Conservation (phyloP, 2,888 invertebrate species). For the Nephrocerus scutellatus region DNA sequence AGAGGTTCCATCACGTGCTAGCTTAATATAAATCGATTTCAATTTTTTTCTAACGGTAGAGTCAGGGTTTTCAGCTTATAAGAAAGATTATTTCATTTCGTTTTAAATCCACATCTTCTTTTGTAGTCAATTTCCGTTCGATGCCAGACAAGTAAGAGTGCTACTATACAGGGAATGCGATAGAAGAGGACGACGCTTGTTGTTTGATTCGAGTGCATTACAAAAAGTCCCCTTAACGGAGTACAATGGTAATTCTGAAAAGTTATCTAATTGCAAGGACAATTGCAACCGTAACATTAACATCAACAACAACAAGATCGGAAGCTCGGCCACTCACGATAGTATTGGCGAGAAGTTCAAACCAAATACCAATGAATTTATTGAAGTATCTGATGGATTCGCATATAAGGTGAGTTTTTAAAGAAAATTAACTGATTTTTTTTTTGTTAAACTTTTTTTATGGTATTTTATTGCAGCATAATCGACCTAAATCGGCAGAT, state of each 20-base stretch:
- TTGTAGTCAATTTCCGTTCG: constrained; percentile 54
- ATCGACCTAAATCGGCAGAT: constrained; percentile 58
- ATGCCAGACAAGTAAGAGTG: constrained; percentile 66
- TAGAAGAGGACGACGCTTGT: constrained; percentile 67
- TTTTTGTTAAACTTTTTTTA: not conserved
- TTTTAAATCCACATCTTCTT: no score
- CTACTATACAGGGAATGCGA: constrained; percentile 82
- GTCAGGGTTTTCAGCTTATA: no score
- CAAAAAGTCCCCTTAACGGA: constrained; percentile 52
- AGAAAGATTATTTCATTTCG: not conserved
- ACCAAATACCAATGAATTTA: constrained; percentile 46
- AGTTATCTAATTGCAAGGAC: constrained; percentile 21
- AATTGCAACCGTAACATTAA: constrained; percentile 26
- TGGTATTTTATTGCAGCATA: constrained; percentile 49
- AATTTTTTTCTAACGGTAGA: no score
- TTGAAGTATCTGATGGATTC: constrained; percentile 59
- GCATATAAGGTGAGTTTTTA: constrained; percentile 56
- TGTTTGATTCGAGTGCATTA: constrained; percentile 74
- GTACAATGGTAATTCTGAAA: constrained; percentile 20
- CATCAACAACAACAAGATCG: constrained; percentile 9
- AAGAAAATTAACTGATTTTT: not conserved
- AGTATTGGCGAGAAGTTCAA: constrained; percentile 20
- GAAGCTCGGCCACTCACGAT: constrained; percentile 3
- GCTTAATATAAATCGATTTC: no score
- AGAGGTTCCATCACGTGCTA: no score